Base-by-base conservation (phyloP, 2,888 invertebrate species). In the Alviniconcha strummeri region DNA sequence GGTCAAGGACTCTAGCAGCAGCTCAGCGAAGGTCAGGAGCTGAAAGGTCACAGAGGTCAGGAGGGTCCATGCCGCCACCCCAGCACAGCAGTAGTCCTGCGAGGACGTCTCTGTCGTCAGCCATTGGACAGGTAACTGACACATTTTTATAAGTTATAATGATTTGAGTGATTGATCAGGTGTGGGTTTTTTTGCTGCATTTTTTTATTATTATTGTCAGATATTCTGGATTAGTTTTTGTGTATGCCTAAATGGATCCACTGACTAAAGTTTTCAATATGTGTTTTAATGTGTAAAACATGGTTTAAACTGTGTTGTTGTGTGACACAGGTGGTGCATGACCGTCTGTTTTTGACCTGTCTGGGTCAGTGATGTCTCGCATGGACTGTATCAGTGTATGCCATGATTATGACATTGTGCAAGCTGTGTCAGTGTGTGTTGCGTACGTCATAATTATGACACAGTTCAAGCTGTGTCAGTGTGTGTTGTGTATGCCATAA, bases 61-160 rank as follows among this genome's bases (percentile, higher is more conserved):
- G 36, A 36, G 36, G 82, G 52, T 76, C 64, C 64, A 83, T 86
- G 52, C 84, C 85, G 3, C 83, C 82, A 81, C 87, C 87, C 71
- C 81, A 81, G 64, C 75, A 82, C 71, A 85, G 87, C 55, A 88
- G 88, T 75, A 89, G 88, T 83, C 88, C 89, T 15, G 86, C 87
- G 54, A 69, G 81, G 72, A 85, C 81, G 77, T 82, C 84, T 19
- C 86, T 90, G 54, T 85, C 87, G 13, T 83, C 82, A 76, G 89
- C 89, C 11, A 90, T 91, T 84, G 91, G 91, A 71, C 89, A 90
- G 88, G 91, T 91, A 84, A 36, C 36, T 36, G 36, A 36, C 36
- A 36, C 36, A 36, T 36, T 36, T 36, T 36, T 36, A 36, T 36
- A 36, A 0, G 36, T 1, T 36, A 36, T 36, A 36, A 36, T 36